Evolutionary conservation across 1,140 invertebrate species (phyloP).

Genomic region (Myzus persicae): DNA sequence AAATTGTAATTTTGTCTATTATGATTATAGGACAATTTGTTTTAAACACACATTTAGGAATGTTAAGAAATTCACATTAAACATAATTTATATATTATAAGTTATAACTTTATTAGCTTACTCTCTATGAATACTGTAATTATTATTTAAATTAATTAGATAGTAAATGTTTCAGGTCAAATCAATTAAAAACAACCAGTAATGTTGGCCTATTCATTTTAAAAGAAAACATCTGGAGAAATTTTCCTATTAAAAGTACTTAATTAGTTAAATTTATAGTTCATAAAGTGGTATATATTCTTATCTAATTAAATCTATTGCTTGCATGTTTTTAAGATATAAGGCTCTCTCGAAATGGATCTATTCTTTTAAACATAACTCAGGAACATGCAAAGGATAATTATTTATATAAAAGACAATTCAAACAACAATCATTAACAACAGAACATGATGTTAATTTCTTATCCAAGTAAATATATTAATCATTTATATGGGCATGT

Average conservation of each 20-base stretch:
- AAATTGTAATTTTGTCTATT: too few species aligned
- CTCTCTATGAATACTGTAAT: too few species aligned
- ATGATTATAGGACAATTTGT: too few species aligned
- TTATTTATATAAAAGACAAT: neutral
- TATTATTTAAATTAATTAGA: too few species aligned
- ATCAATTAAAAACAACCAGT: neutral
- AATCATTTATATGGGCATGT: too few species aligned
- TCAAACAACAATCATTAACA: neutral
- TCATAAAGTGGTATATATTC: too few species aligned
- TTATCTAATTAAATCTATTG: neutral
- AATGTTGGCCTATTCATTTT: neutral
- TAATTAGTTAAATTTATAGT: neutral
- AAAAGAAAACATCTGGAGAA: neutral
- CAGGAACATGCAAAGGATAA: neutral
- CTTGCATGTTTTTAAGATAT: neutral
- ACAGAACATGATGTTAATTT: neutral
- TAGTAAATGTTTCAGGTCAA: too few species aligned
- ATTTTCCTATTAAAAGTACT: conserved; percentile 34
- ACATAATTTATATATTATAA: too few species aligned
- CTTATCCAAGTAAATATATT: neutral
- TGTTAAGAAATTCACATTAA: too few species aligned
- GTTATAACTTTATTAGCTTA: too few species aligned
- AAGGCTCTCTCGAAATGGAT: neutral
- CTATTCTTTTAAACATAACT: neutral
- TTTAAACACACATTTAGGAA: too few species aligned